Evolutionary conservation across 2,113 vertebrate genomes (phyloP), one percentile per base, ranked within the genome.

Genomic region (Pelecanus crispus): DNA sequence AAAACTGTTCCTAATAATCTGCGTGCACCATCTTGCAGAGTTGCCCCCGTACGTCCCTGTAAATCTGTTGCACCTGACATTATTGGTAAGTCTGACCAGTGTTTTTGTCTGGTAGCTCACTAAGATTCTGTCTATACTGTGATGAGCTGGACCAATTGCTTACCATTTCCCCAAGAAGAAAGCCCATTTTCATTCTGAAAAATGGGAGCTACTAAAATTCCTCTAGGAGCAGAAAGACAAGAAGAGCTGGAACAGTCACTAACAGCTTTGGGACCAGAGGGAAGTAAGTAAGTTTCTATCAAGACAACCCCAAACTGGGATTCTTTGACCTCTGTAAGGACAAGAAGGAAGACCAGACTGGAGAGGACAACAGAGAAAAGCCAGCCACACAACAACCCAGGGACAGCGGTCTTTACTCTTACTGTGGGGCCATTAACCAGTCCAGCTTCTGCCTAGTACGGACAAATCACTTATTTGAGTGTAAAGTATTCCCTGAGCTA

Each of bases 1-100:
- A 92, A 90, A 97, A 94, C 97, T 97, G 94, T 75, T 97, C 42
- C 83, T 91, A 94, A 97, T 95, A 96, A 95, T 95, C 93, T 95
- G 31, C 94, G 86, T 93, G 38, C 45, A 53, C 72, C 32, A 20
- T 56, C 79, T 81, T 77, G 49, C 40, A 71, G 71, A 93, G 21
- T 71, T 66, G 20, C 52, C 47, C 10, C 82, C 91, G 62, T 44
- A n/a, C 1, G 6, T 80, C 53, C 52, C 58, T 44, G 53, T 36
- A 80, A 79, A 74, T 86, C 52, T 73, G 28, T 80, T 94, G 81
- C 77, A 96, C 95, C 81, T 98, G 94, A 81, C 66, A 31, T 81
- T 95, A 66, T 87, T 70, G 56, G 72, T 29, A 81, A 90, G 6
- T 9, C 18, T 2, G 34, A 71, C 5, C 22, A 21, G 9, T 26